These are phyloP conservation scores for Anagyrus pseudococci DNA, from an alignment of 2,888 invertebrate genomes.

Conservation along the genomic window DNA sequence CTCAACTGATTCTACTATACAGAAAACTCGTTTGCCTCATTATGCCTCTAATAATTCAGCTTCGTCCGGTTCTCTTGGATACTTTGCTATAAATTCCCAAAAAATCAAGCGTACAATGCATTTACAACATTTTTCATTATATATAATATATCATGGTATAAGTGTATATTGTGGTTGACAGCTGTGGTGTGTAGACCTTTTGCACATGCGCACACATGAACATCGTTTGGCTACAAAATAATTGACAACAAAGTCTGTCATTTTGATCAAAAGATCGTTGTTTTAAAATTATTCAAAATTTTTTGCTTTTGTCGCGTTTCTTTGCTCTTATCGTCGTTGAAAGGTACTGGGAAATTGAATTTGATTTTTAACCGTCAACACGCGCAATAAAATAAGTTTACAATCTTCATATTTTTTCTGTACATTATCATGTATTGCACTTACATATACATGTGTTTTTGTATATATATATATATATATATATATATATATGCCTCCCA, in stretches of 20 bases:
- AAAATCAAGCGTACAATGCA: conserved; percentile 21
- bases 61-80: no score
- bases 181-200: background rate
- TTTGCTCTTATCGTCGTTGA: no score
- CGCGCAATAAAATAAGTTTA: conserved; percentile 31
- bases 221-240: conserved; percentile 47
- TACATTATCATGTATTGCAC: conserved; percentile 36
- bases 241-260: conserved; percentile 53
- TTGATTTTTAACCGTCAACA: conserved; percentile 35
- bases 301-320: no score
- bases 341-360: no score
- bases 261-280: conserved; percentile 35
- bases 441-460: no score
- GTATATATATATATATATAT: conserved; percentile 27
- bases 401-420: conserved; percentile 13
- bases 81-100: background rate
- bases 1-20: conserved; percentile 40
- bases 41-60: no score
- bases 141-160: no score
- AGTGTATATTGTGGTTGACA: no score
- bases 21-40: conserved; percentile 20
- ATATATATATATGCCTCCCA: no score
- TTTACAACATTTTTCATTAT: no score
- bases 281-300: conserved; percentile 1
- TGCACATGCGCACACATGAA: background rate